Percentiles rank a stretch among this genome's conserved stretches.
Conservation (phyloP, 2,888 invertebrate genomes). For the Euzophera pinguis region DNA sequence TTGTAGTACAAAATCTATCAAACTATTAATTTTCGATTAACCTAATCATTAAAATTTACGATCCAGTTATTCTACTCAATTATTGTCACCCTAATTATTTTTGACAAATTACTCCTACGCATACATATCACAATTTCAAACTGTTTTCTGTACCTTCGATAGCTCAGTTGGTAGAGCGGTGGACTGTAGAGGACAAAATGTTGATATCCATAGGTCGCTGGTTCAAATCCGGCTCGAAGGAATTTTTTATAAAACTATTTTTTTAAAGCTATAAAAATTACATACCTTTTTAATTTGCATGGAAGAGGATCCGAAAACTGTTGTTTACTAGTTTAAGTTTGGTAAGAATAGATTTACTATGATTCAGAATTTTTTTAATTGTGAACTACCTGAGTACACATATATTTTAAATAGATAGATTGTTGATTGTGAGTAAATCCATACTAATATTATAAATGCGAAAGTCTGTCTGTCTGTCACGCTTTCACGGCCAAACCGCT, state of each 20-base stretch:
- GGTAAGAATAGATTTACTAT: too few species aligned
- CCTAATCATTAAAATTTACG: neutral
- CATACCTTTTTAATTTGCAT: too few species aligned
- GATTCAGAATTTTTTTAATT: too few species aligned
- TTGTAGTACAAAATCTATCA: too few species aligned
- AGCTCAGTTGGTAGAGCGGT: slow-evolving; percentile 79
- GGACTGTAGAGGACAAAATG: slow-evolving; percentile 47
- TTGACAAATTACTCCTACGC: neutral
- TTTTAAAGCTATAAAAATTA: neutral
- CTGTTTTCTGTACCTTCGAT: slow-evolving; percentile 47
- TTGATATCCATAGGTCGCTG: slow-evolving; percentile 81
- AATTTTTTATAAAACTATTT: slow-evolving; percentile 36
- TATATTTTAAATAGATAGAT: too few species aligned
- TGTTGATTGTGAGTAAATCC: too few species aligned
- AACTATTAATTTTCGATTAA: neutral
- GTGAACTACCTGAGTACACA: too few species aligned
- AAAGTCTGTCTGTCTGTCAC: too few species aligned
- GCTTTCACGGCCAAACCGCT: too few species aligned
- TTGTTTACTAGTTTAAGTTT: too few species aligned
- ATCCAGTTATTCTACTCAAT: neutral
- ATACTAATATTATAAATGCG: too few species aligned
- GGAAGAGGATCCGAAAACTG: too few species aligned
- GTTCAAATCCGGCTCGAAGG: slow-evolving; percentile 83
- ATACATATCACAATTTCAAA: slow-evolving; percentile 31
- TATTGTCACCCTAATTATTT: neutral